Conservation (phyloP, 2,113 vertebrate species). For the Egretta garzetta region DNA sequence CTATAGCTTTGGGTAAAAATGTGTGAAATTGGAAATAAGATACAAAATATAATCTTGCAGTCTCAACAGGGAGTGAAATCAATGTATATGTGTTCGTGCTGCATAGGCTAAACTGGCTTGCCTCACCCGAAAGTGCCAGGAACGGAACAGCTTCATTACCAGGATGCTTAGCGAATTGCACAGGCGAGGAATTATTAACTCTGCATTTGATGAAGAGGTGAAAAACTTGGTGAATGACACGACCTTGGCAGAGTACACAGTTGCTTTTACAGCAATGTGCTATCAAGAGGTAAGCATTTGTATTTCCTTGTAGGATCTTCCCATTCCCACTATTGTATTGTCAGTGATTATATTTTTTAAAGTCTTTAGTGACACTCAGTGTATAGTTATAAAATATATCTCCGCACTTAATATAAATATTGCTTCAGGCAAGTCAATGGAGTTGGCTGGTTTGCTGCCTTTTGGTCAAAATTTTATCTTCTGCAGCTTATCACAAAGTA, state of each 20-base stretch:
- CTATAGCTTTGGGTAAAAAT: not conserved
- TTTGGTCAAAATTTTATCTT: not conserved
- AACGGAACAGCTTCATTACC: slow-evolving; percentile 78
- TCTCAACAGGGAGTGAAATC: not conserved
- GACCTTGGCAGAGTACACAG: slow-evolving; percentile 70
- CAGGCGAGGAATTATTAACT: slow-evolving; percentile 25
- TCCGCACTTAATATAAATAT: not conserved
- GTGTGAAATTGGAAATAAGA: not conserved
- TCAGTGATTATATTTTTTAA: not conserved
- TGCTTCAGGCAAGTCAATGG: not conserved
- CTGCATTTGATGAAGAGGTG: slow-evolving; percentile 58
- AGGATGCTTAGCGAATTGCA: slow-evolving; percentile 68
- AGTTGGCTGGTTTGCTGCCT: not conserved
- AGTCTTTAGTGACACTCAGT: not conserved
- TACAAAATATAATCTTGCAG: not conserved
- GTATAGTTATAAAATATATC: not conserved
- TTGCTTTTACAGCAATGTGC: not conserved
- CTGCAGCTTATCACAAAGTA: not conserved
- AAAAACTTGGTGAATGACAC: slow-evolving; percentile 72
- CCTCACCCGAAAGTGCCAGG: slow-evolving; percentile 80
- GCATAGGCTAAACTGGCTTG: slow-evolving; percentile 74
- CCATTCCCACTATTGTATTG: not conserved
- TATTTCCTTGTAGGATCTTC: not conserved
- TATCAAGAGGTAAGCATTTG: slow-evolving; percentile 26
- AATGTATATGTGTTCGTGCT: not conserved